Evolutionary conservation across 2,113 vertebrate genomes (phyloP).

Genomic region (Megaleporinus macrocephalus): DNA sequence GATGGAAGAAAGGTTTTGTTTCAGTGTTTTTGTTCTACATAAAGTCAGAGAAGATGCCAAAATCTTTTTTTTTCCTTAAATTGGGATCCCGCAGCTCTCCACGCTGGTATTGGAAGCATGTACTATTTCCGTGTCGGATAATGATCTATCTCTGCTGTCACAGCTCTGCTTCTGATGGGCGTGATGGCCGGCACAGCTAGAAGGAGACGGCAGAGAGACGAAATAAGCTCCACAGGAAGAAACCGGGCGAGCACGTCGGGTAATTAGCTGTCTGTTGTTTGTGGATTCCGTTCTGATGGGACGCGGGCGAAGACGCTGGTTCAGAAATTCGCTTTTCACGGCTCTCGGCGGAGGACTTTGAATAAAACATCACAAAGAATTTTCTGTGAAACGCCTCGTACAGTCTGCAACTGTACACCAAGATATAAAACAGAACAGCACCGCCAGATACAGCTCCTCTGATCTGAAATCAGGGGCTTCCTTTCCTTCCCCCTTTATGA

Average conservation of each 20-base stretch:
- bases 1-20: too few species aligned
- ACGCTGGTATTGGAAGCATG: background rate
- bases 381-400: background rate
- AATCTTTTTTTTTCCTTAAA: background rate
- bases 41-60: too few species aligned
- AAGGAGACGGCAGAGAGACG: slow-evolving; percentile 32
- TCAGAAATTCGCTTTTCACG: background rate
- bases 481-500: background rate
- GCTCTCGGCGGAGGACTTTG: background rate
- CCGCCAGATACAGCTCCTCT: background rate
- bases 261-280: slow-evolving; percentile 50
- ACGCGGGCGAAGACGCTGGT: background rate
- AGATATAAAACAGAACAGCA: background rate
- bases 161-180: slow-evolving; percentile 34
- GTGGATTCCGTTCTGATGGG: slow-evolving; percentile 29
- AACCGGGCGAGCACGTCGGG: background rate
- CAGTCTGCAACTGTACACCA: background rate
- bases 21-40: too few species aligned
- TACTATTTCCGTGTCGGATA: slow-evolving; percentile 13
- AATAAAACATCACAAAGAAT: slow-evolving; percentile 7
- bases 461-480: background rate
- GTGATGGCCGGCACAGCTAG: slow-evolving; percentile 23
- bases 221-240: slow-evolving; percentile 11
- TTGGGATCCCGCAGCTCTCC: slow-evolving; percentile 1
- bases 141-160: background rate